phyloP scores from a whole-genome alignment of 2,888 invertebrate species.

The Drosophila affinis region DNA sequence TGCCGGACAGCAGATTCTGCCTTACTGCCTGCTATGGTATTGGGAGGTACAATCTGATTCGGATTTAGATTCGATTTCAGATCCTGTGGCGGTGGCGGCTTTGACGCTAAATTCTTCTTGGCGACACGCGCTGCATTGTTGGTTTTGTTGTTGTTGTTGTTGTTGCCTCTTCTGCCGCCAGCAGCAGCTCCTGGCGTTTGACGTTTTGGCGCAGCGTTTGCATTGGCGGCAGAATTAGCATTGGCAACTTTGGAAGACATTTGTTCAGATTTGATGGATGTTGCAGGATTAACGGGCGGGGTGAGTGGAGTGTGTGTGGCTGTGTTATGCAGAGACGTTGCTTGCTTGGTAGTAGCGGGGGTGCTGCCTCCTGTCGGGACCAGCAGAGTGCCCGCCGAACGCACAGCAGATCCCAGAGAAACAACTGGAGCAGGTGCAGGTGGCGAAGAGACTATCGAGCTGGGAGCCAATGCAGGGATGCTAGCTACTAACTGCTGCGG shows the following conservation, averaged over 20 bases:
- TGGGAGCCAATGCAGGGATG: slow-evolving; percentile 39
- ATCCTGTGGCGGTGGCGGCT: slow-evolving; percentile 30
- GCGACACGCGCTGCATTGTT: slow-evolving; percentile 2
- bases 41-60: neutral
- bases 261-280: slow-evolving; percentile 60
- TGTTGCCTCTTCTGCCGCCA: slow-evolving; percentile 37
- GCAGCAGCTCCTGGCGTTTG: slow-evolving; percentile 40
- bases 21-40: neutral
- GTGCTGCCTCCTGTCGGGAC: neutral
- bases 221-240: slow-evolving; percentile 22
- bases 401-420: slow-evolving; percentile 2
- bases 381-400: neutral
- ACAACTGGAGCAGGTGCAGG: slow-evolving; percentile 3
- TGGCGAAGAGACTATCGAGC: slow-evolving; percentile 9
- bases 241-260: slow-evolving; percentile 76
- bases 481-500: slow-evolving; percentile 23
- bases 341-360: neutral
- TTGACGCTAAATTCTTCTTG: slow-evolving; percentile 26
- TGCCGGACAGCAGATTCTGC: slow-evolving; percentile 22
- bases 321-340: neutral
- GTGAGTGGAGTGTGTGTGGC: neutral
- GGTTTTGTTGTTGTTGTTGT: slow-evolving; percentile 42
- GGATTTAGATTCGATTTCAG: neutral
- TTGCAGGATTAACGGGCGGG: slow-evolving; percentile 13
- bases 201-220: slow-evolving; percentile 47